Evolutionary conservation across 2,113 vertebrate species (phyloP).

Genomic region (Ameiurus melas): DNA sequence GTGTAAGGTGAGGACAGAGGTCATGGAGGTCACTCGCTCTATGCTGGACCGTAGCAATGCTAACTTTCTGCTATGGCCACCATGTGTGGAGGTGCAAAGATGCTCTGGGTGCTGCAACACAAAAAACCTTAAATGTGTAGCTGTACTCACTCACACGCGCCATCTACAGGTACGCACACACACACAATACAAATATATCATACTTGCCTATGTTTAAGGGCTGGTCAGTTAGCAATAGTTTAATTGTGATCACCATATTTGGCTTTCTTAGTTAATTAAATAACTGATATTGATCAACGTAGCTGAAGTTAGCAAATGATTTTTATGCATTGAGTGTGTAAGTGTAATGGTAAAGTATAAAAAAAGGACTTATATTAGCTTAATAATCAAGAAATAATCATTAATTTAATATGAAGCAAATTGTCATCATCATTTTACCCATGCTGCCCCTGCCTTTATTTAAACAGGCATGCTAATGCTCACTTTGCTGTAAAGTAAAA

Average conservation of each 20-base stretch:
- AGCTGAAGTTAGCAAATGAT: neutral
- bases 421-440: neutral
- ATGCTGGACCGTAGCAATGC: conserved; percentile 93
- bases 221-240: neutral
- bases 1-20: conserved; percentile 91
- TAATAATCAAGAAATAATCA: neutral
- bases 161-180: conserved; percentile 70
- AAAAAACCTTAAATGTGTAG: conserved; percentile 84
- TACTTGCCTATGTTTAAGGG: neutral
- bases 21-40: conserved; percentile 88
- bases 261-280: neutral
- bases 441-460: neutral
- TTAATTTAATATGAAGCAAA: neutral
- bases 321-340: neutral
- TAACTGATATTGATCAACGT: neutral
- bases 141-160: conserved; percentile 80
- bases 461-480: neutral
- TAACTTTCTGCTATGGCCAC: conserved; percentile 92
- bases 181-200: neutral
- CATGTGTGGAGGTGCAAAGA: conserved; percentile 95
- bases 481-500: neutral
- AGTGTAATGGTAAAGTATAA: neutral
- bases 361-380: neutral
- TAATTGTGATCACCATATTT: neutral
- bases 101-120: conserved; percentile 98